Percentiles rank a stretch among this genome's conserved stretches.
Evolutionary conservation across 2,113 vertebrate species (phyloP).

Genomic region (Dryoscopus gambensis): DNA sequence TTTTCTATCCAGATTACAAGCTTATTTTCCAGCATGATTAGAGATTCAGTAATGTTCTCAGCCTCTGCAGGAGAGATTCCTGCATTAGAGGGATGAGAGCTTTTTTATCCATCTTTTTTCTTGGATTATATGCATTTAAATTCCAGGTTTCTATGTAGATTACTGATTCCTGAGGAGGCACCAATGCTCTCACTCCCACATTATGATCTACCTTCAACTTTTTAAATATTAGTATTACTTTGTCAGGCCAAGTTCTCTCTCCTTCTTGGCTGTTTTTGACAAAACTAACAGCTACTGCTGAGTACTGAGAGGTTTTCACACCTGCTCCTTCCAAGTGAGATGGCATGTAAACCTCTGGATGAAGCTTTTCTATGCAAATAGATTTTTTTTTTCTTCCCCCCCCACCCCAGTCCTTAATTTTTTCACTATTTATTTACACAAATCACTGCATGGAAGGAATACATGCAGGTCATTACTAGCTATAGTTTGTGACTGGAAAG

Average conservation of each 20-base stretch:
- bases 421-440: background rate
- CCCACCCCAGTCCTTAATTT: background rate
- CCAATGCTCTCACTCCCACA: background rate
- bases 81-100: background rate
- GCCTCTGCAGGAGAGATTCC: background rate
- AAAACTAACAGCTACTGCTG: background rate
- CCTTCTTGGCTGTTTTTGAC: background rate
- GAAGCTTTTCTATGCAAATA: background rate
- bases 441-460: background rate
- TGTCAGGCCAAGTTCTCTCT: background rate
- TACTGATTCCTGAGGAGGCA: background rate
- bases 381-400: background rate
- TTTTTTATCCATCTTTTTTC: background rate
- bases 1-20: background rate
- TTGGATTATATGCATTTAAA: background rate
- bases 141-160: background rate
- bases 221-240: background rate
- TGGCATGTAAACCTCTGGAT: background rate
- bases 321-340: background rate
- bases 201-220: background rate
- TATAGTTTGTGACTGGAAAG: background rate
- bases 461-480: background rate
- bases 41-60: background rate
- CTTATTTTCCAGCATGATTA: background rate
- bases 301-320: background rate